phyloP scores from a whole-genome alignment of 2,888 invertebrate species.

The Pyrrhia umbra region DNA sequence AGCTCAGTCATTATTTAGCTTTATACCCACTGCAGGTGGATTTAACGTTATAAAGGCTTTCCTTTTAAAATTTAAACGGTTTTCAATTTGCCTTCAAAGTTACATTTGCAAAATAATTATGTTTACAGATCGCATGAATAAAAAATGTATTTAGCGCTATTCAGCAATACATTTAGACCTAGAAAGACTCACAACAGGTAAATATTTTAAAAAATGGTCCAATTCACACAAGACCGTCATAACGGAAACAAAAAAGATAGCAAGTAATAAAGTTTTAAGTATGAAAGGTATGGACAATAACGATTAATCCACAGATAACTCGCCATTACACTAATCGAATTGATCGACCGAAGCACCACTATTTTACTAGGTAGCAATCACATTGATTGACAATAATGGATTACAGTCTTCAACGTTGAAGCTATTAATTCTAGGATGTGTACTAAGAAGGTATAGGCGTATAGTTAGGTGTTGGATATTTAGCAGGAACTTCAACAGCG shows the following conservation, averaged over 20 bases:
- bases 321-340: conserved; percentile 63
- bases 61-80: conserved; percentile 13
- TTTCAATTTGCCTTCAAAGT: too few species aligned
- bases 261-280: conserved; percentile 38
- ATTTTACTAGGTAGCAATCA: conserved; percentile 61
- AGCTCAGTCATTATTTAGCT: conserved; percentile 41
- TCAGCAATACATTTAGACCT: neutral
- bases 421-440: conserved; percentile 35
- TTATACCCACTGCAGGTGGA: conserved; percentile 27
- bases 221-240: neutral
- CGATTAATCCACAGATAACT: conserved; percentile 54
- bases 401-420: conserved; percentile 44
- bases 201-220: neutral
- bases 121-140: neutral
- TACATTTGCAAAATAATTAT: neutral
- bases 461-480: neutral
- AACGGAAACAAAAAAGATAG: conserved; percentile 2
- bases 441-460: conserved; percentile 6
- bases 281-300: conserved; percentile 29
- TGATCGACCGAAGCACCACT: conserved; percentile 44
- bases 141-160: neutral
- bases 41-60: conserved; percentile 18
- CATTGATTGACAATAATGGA: conserved; percentile 68
- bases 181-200: neutral
- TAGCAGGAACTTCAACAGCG: too few species aligned